phyloP scores from a whole-genome alignment of 2,797 vertebrate species.

The Eulemur coronatus region DNA sequence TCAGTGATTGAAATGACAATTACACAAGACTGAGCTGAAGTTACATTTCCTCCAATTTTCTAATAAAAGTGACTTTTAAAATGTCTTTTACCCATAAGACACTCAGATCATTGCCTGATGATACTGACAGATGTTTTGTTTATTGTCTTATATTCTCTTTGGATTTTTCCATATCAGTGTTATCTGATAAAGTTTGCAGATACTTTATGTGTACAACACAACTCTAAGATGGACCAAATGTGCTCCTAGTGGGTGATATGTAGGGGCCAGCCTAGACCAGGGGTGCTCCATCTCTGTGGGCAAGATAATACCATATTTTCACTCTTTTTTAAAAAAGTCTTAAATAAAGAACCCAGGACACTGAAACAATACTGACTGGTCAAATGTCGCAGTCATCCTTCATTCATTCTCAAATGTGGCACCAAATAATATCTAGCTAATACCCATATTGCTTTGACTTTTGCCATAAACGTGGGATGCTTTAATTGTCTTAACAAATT shows the following conservation, averaged over 20 bases:
- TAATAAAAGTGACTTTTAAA: not conserved
- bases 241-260: not conserved
- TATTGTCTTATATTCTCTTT: not conserved
- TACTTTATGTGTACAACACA: not conserved
- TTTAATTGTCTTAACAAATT: not conserved
- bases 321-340: not conserved
- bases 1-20: not conserved
- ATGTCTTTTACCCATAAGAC: not conserved
- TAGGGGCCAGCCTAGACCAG: not conserved
- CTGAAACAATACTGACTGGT: not conserved
- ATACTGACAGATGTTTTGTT: not conserved
- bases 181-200: not conserved
- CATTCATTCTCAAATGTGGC: not conserved
- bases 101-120: not conserved
- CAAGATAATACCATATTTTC: not conserved
- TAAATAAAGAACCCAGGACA: not conserved
- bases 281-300: not conserved
- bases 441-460: not conserved
- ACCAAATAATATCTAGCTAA: not conserved
- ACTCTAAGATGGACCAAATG: not conserved
- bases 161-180: not conserved
- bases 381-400: not conserved
- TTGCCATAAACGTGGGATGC: not conserved
- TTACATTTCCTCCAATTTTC: not conserved
- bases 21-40: not conserved